These are phyloP conservation scores for Nasonia giraulti DNA, from an alignment of 1,140 invertebrate species.

Conservation along the genomic window DNA sequence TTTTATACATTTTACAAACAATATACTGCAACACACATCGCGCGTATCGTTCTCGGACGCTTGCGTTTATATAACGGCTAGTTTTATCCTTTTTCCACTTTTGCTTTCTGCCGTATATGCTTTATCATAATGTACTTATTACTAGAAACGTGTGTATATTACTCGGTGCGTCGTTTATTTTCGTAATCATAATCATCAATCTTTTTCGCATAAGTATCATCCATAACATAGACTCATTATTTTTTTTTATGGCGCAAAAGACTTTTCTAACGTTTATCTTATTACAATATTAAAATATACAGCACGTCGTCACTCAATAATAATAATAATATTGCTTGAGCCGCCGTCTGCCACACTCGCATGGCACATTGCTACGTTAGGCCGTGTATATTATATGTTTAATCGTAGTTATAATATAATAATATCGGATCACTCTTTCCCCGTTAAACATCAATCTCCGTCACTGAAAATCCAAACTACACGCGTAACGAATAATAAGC, in stretches of 20 bases:
- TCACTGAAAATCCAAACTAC: no score
- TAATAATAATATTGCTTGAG: slow-evolving; percentile 51
- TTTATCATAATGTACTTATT: slow-evolving; percentile 16
- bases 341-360: slow-evolving; percentile 21
- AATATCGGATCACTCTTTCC: not conserved
- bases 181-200: not conserved
- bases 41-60: not conserved
- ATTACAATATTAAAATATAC: slow-evolving; percentile 49
- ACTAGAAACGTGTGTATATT: slow-evolving; percentile 37
- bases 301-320: slow-evolving; percentile 38
- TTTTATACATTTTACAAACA: slow-evolving; percentile 51
- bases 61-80: slow-evolving; percentile 1
- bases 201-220: not conserved
- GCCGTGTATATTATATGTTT: slow-evolving; percentile 38
- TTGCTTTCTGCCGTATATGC: not conserved
- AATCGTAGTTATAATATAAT: slow-evolving; percentile 15
- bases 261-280: not conserved
- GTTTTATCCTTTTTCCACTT: not conserved
- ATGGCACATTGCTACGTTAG: slow-evolving; percentile 49
- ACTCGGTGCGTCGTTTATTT: slow-evolving; percentile 22
- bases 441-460: no score
- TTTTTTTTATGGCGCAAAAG: slow-evolving; percentile 19
- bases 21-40: slow-evolving; percentile 34
- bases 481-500: no score
- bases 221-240: not conserved